A percentile compares a stretch with the other conserved stretches of the same genome.
phyloP scores from a whole-genome alignment of 2,888 invertebrate species.

The Onchidella celtica region DNA sequence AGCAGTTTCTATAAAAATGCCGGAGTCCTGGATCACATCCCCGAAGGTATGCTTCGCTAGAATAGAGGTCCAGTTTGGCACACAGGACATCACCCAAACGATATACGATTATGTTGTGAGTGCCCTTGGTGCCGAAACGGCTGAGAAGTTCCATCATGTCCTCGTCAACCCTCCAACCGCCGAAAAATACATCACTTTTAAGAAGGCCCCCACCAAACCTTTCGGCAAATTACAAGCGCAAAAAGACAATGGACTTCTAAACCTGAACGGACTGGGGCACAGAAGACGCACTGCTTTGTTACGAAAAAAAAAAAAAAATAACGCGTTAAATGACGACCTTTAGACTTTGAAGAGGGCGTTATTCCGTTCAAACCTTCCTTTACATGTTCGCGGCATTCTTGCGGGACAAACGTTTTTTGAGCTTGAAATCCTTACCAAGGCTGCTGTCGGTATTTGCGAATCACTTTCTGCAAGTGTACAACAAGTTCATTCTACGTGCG shows the following conservation, averaged over 20 bases:
- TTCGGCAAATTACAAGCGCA: slow-evolving; percentile 38
- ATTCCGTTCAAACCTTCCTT: slow-evolving; percentile 31
- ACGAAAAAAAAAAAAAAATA: slow-evolving; percentile 27
- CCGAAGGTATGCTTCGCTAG: no score
- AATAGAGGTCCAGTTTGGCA: no score
- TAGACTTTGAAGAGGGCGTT: slow-evolving; percentile 35
- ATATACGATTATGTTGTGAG: slow-evolving; percentile 42
- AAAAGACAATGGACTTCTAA: slow-evolving; percentile 28
- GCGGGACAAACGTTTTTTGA: slow-evolving; percentile 23
- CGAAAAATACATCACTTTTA: background rate
- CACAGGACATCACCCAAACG: slow-evolving; percentile 23
- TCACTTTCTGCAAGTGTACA: background rate
- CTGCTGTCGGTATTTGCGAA: slow-evolving; percentile 34
- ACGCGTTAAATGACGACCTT: slow-evolving; percentile 36
- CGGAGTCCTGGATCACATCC: no score
- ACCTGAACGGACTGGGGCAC: slow-evolving; percentile 41
- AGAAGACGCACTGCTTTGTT: slow-evolving; percentile 15
- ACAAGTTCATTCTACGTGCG: slow-evolving; percentile 1
- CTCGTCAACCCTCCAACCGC: slow-evolving; percentile 6
- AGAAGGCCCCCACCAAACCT: background rate
- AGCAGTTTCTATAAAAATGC: no score
- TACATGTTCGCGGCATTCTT: slow-evolving; percentile 6
- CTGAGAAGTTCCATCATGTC: slow-evolving; percentile 19
- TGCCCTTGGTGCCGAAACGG: slow-evolving; percentile 29
- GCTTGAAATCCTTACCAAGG: slow-evolving; percentile 23